These are phyloP conservation scores for Spea multiplicata DNA, from an alignment of 2,113 vertebrate species.

Conservation along the genomic window DNA sequence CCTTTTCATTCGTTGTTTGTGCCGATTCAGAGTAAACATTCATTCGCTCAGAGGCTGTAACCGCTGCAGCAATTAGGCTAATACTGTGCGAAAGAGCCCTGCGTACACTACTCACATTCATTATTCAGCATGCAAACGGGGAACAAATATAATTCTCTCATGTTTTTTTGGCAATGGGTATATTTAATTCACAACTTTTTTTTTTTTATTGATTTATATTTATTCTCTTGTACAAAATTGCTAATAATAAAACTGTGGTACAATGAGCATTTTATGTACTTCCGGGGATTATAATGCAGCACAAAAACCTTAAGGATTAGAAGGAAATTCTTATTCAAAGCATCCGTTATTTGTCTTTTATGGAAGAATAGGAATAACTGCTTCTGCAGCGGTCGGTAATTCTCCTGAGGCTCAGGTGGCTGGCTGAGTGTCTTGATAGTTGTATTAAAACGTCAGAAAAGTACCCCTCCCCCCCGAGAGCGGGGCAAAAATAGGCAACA, in stretches of 20 bases:
- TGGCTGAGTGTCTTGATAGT: background rate
- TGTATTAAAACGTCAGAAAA: background rate
- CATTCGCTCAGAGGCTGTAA: background rate
- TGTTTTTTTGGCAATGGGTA: background rate
- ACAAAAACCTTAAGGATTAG: too few species aligned
- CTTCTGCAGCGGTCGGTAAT: too few species aligned
- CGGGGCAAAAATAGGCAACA: background rate
- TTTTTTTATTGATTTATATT: too few species aligned
- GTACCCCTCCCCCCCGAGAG: background rate
- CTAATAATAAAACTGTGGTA: too few species aligned
- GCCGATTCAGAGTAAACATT: slow-evolving; percentile 28
- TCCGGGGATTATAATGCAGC: too few species aligned
- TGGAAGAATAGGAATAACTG: too few species aligned
- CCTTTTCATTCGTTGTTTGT: background rate
- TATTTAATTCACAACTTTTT: background rate
- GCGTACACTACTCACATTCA: slow-evolving; percentile 19
- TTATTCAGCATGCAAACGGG: slow-evolving; percentile 24
- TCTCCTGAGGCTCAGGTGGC: too few species aligned
- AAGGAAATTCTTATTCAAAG: too few species aligned
- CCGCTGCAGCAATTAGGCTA: slow-evolving; percentile 33
- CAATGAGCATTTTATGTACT: too few species aligned
- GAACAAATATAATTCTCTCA: background rate
- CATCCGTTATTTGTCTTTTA: too few species aligned
- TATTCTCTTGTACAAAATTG: too few species aligned
- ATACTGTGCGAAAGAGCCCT: slow-evolving; percentile 19